phyloP scores from a whole-genome alignment of 1,140 invertebrate genomes.

The Lethrus apterus region DNA sequence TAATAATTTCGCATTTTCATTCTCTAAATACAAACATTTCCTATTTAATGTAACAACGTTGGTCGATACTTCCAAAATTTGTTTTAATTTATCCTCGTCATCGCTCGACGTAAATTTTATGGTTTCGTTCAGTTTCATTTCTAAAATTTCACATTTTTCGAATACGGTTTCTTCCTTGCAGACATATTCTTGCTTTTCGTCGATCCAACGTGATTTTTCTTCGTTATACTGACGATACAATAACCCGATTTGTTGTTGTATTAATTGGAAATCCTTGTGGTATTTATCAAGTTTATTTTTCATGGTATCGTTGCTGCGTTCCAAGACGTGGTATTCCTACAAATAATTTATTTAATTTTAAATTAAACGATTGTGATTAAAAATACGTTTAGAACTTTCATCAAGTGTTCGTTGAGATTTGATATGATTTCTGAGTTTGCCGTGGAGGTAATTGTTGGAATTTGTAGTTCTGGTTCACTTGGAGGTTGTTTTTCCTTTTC shows the following conservation, averaged over 20 bases:
- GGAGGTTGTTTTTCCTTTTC: no score
- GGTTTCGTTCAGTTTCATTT: constrained; percentile 19
- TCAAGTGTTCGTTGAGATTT: constrained; percentile 24
- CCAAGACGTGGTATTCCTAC: constrained; percentile 1
- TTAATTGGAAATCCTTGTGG: constrained; percentile 22
- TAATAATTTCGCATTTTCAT: constrained; percentile 33
- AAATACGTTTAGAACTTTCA: constrained; percentile 34
- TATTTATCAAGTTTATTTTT: constrained; percentile 22
- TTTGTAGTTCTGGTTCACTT: no score
- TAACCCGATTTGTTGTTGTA: constrained; percentile 27
- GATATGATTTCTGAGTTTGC: constrained; percentile 29
- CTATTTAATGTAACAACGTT: constrained; percentile 30
- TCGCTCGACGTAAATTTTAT: constrained; percentile 5
- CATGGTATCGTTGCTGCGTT: constrained; percentile 4
- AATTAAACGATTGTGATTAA: no score
- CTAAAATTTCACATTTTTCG: constrained; percentile 16
- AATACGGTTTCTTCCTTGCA: constrained; percentile 21
- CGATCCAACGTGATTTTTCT: constrained; percentile 27
- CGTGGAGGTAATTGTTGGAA: constrained; percentile 18
- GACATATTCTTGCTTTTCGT: constrained; percentile 24
- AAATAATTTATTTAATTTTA: no score
- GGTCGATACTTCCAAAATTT: constrained; percentile 23
- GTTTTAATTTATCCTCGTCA: constrained; percentile 24
- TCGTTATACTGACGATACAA: constrained; percentile 29
- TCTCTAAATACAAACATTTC: constrained; percentile 35